These are phyloP conservation scores for Mobula hypostoma DNA, from an alignment of 2,113 vertebrate genomes.

Conservation along the genomic window DNA sequence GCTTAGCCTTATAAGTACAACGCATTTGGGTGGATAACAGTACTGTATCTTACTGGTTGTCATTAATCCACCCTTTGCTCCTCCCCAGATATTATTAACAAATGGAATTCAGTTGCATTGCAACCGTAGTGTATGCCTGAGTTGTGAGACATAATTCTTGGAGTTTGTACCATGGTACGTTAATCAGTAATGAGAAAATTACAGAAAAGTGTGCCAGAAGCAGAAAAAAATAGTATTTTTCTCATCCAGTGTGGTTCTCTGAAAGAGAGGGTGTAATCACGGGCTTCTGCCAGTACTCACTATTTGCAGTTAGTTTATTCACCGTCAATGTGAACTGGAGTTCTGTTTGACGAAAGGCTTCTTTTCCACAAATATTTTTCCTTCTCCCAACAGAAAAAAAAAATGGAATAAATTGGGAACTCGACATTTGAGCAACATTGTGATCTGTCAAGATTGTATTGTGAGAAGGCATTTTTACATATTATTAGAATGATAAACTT, in stretches of 20 bases:
- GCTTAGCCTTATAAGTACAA: background rate
- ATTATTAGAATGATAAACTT: background rate
- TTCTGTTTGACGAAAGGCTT: background rate
- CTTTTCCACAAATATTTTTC: background rate
- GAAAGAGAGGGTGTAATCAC: too few relatives aligned
- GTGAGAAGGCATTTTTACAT: background rate
- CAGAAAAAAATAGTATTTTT: background rate
- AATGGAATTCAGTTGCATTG: background rate
- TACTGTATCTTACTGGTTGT: background rate
- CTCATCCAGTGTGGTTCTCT: background rate
- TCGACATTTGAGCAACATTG: background rate
- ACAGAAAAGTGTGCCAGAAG: background rate
- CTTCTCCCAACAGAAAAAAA: background rate
- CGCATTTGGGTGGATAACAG: background rate
- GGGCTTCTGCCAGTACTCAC: background rate
- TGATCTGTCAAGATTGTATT: background rate
- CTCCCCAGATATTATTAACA: background rate
- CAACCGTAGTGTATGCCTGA: too few relatives aligned
- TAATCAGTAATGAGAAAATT: constrained; percentile 8
- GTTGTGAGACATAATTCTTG: background rate
- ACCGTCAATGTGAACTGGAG: background rate
- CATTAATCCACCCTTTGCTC: background rate
- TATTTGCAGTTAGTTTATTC: background rate
- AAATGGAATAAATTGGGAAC: background rate
- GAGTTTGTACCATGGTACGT: background rate